Conservation (phyloP, 1,140 invertebrate species). For the Oncopeltus fasciatus region DNA sequence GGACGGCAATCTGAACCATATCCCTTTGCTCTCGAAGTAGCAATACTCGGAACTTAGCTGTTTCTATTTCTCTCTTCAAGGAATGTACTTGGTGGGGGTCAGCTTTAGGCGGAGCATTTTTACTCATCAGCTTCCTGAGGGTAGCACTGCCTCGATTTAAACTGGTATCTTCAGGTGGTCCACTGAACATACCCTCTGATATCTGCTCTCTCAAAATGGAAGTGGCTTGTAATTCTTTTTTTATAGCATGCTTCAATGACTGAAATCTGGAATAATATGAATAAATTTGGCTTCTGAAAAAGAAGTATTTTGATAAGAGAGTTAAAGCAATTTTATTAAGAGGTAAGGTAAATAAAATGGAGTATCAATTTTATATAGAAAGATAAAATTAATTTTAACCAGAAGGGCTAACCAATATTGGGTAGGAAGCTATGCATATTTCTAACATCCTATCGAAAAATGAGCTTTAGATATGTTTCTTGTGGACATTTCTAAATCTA, state of each 20-base stretch:
- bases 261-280: slow-evolving; percentile 34
- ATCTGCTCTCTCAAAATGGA: slow-evolving; percentile 38
- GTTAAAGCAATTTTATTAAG: no score
- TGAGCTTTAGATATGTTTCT: no score
- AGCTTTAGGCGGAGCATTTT: background rate
- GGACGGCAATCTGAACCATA: slow-evolving; percentile 30
- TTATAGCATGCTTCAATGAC: slow-evolving; percentile 40
- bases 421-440: no score
- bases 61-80: slow-evolving; percentile 38
- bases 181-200: slow-evolving; percentile 25
- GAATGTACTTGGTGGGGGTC: slow-evolving; percentile 9
- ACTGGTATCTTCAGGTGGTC: background rate
- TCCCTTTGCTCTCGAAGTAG: slow-evolving; percentile 40
- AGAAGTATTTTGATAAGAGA: no score
- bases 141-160: slow-evolving; percentile 18
- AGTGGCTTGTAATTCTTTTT: slow-evolving; percentile 38
- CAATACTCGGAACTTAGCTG: slow-evolving; percentile 39
- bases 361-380: no score
- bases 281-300: no score
- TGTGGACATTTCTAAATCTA: no score
- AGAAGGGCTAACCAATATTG: no score
- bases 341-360: no score
- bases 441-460: no score
- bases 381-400: no score
- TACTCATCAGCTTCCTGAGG: slow-evolving; percentile 20